A percentile compares a stretch with the other conserved stretches of the same genome.
Conservation (phyloP, 2,888 invertebrate species). For the Hanleya hanleyi region DNA sequence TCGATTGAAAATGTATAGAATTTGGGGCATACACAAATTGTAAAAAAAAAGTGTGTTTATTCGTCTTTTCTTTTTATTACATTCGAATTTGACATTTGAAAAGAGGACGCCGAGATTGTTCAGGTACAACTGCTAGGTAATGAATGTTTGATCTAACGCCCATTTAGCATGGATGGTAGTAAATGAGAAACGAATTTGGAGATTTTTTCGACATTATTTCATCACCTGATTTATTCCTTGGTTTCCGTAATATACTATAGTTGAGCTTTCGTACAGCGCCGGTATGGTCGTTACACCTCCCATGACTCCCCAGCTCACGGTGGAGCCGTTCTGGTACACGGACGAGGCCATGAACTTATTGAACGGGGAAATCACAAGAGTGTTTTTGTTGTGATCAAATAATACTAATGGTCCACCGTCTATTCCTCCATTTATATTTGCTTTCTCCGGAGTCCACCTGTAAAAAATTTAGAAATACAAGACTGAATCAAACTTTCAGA, state of each 20-base stretch:
- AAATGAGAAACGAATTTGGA: too few species aligned
- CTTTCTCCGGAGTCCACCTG: conserved; percentile 32
- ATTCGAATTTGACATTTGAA: too few species aligned
- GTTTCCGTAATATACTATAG: conserved; percentile 34
- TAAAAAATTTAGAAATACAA: too few species aligned
- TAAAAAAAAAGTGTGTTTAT: too few species aligned
- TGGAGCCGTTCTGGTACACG: conserved; percentile 41
- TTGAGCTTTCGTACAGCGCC: conserved; percentile 39
- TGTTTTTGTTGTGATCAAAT: conserved; percentile 47
- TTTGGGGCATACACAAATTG: neutral
- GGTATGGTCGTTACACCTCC: conserved; percentile 51
- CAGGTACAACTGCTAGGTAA: neutral
- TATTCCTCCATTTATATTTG: conserved; percentile 46
- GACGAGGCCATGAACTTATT: conserved; percentile 55
- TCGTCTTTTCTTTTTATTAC: too few species aligned
- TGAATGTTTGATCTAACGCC: neutral
- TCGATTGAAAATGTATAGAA: neutral
- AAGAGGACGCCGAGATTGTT: too few species aligned
- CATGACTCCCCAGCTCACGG: conserved; percentile 58
- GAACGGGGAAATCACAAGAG: conserved; percentile 48
- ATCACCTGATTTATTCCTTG: neutral
- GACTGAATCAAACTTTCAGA: too few species aligned
- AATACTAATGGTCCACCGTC: conserved; percentile 50
- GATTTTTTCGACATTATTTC: too few species aligned
- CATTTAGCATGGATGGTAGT: neutral